Conservation (phyloP, 2,113 vertebrate genomes). For the Glaucomys volans region DNA sequence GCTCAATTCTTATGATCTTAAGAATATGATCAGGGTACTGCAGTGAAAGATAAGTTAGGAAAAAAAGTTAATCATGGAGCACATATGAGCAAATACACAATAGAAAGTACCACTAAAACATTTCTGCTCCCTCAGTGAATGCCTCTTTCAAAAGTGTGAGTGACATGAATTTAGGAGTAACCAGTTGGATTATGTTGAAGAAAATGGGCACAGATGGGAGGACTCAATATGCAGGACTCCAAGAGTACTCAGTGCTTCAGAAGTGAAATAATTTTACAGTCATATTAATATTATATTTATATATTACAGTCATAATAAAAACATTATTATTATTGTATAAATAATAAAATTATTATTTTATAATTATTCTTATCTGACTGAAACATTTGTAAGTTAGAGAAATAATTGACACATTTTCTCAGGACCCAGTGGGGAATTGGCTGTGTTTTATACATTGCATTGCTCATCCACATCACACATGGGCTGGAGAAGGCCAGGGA, state of each 20-base stretch:
- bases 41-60: slow-evolving; percentile 5
- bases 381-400: slow-evolving; percentile 79
- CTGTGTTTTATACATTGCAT: slow-evolving; percentile 71
- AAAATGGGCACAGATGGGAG: neutral
- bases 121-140: neutral
- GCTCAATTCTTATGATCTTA: neutral
- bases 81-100: neutral
- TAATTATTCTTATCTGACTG: slow-evolving; percentile 83
- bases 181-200: neutral
- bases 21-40: neutral
- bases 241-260: neutral
- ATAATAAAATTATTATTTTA: slow-evolving; percentile 76
- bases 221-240: neutral
- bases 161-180: neutral
- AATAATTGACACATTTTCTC: slow-evolving; percentile 83
- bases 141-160: neutral
- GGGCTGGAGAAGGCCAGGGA: slow-evolving; percentile 49
- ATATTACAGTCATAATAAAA: too few relatives aligned
- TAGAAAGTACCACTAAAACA: neutral
- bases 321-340: too few relatives aligned
- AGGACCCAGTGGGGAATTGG: slow-evolving; percentile 69
- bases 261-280: neutral
- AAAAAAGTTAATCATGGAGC: neutral
- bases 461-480: slow-evolving; percentile 65
- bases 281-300: too few relatives aligned